Conservation (phyloP, 2,888 invertebrate genomes). For the Eremobia ochroleuca region DNA sequence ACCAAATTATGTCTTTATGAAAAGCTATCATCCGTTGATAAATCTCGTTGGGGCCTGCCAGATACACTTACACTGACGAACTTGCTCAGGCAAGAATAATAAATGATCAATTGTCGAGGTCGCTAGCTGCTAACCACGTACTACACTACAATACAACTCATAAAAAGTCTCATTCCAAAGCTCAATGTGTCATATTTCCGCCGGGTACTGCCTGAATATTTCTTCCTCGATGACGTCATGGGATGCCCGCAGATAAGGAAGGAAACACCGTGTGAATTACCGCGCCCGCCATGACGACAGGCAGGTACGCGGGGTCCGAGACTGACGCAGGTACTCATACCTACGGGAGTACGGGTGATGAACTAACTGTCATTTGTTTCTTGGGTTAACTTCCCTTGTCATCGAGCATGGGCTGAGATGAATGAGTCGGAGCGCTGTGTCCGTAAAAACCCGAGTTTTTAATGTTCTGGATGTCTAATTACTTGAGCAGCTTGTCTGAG, state of each 20-base stretch:
- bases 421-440: not conserved
- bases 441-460: not conserved
- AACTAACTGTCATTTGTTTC: no score
- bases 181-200: not conserved
- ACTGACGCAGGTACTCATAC: not conserved
- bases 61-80: no score
- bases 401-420: not conserved
- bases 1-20: no score
- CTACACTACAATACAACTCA: no score
- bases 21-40: no score
- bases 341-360: not conserved
- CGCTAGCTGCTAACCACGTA: no score
- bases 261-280: slow-evolving; percentile 21
- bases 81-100: no score
- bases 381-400: slow-evolving; percentile 1
- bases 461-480: not conserved
- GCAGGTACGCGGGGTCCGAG: not conserved
- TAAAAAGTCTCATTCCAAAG: not conserved
- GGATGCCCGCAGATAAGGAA: slow-evolving; percentile 19
- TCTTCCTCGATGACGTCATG: not conserved
- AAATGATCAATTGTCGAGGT: no score
- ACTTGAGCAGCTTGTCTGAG: not conserved
- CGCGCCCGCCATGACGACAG: no score
- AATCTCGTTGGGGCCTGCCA: no score
- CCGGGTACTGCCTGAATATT: not conserved